These are phyloP conservation scores for Camponotus vicinus DNA, from an alignment of 1,140 invertebrate genomes.

Conservation along the genomic window DNA sequence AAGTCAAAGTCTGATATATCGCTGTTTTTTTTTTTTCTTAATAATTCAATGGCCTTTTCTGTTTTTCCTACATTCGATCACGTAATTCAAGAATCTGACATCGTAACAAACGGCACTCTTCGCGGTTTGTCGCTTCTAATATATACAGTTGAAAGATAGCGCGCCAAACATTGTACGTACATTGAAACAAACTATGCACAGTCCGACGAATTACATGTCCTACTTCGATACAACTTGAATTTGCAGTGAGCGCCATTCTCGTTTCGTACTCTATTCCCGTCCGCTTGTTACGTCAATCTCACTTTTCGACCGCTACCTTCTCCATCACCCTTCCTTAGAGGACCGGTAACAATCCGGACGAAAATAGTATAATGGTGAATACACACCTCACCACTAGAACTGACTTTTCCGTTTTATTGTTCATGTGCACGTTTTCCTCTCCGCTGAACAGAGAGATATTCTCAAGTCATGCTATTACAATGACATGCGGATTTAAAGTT, in stretches of 20 bases:
- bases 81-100: background rate
- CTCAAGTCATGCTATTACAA: constrained; percentile 15
- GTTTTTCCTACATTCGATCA: background rate
- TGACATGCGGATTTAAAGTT: background rate
- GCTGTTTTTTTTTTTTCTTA: too few species aligned
- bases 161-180: background rate
- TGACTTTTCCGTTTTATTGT: constrained; percentile 44
- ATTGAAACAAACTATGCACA: background rate
- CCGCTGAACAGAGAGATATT: background rate
- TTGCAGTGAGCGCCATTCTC: constrained; percentile 4
- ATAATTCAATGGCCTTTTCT: background rate
- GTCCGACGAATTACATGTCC: background rate
- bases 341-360: constrained; percentile 1
- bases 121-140: background rate
- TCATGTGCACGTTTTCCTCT: background rate
- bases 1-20: background rate
- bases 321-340: background rate
- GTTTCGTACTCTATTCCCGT: background rate
- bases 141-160: background rate
- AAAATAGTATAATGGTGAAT: background rate
- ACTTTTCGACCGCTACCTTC: background rate
- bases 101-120: background rate
- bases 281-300: background rate
- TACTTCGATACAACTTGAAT: constrained; percentile 16
- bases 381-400: background rate